Base-by-base conservation (phyloP, 1,140 invertebrate genomes). In the Saccostrea glomerata region DNA sequence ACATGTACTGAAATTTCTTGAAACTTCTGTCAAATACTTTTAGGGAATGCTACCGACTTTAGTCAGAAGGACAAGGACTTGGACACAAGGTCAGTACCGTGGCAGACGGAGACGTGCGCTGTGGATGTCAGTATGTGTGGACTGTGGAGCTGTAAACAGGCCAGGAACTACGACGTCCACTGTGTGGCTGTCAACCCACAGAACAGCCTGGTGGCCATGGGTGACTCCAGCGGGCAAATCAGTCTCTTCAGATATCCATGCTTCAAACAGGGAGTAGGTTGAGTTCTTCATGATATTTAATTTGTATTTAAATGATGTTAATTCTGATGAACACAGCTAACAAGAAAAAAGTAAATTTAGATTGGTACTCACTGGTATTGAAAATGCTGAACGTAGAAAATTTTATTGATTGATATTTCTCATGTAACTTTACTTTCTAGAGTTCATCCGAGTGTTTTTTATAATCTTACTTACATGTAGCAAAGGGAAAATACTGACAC, bases 161-260 rank as follows among this genome's bases (percentile, higher is more conserved):
- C 82, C 15, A 60, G 60, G 15, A 60, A 86, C 15, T 63, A 58
- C 0, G 85, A 91, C 23, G 56, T 89, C 17, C 54, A 83, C 12
- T 89, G 89, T 66, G 66, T 91, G 12, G 88, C 88, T 82, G 90
- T 91, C 9, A 87, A 82, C 82, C 15, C 40, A 17, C 60, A 84
- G 17, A 88, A 86, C 56, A 86, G 15, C 4, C 88, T 93, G 23
- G 90, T 92, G 63, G 92, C 87, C 17, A 88, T 90, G 83, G 92
- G 92, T 20, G 91, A 92, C 73, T 89, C 77, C n/a, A 88, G 82
- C 60, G 92, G 92, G 15, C 86, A 91, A 15, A 36, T 92, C 17
- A 91, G 91, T 73, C 86, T 93, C 3, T 92, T 91, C 83, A 85
- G 89, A 60, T 91, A 91, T 73, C 92, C 92, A 0, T 92, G 91